Evolutionary conservation across 2,888 invertebrate species (phyloP).

Genomic region (Agrochola lota): DNA sequence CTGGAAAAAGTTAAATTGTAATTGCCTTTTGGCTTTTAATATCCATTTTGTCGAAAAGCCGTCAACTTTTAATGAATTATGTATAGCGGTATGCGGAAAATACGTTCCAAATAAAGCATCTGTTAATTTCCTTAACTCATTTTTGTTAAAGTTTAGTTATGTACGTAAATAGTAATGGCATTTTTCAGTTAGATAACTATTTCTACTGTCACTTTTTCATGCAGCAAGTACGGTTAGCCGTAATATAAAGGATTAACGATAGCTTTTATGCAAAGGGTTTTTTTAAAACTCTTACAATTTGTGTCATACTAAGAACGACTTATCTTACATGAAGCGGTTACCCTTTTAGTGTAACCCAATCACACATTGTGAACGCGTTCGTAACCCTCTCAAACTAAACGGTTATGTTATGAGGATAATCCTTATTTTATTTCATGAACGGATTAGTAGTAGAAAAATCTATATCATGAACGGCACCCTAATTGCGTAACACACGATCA

Average conservation of each 20-base stretch:
- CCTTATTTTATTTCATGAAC: neutral
- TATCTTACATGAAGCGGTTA: neutral
- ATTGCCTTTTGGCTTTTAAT: constrained; percentile 23
- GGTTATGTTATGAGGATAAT: neutral
- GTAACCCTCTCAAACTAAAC: neutral
- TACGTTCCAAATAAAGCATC: constrained; percentile 14
- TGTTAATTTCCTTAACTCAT: neutral
- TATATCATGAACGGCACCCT: neutral
- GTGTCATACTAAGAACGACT: neutral
- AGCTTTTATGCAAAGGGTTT: neutral
- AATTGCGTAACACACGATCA: no score
- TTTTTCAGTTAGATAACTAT: neutral
- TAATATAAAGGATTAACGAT: no score
- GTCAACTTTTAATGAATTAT: constrained; percentile 25
- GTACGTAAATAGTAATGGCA: neutral
- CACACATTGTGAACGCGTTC: neutral
- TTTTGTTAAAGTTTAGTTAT: constrained; percentile 6
- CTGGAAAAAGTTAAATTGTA: constrained; percentile 24
- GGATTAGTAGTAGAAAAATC: neutral
- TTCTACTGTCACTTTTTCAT: neutral
- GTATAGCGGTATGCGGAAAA: constrained; percentile 2
- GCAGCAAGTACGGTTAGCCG: neutral
- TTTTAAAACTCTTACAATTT: neutral
- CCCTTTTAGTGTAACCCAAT: neutral
- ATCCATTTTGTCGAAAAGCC: constrained; percentile 22